Conservation (phyloP, 2,888 invertebrate species). For the Allophyes oxyacanthae region DNA sequence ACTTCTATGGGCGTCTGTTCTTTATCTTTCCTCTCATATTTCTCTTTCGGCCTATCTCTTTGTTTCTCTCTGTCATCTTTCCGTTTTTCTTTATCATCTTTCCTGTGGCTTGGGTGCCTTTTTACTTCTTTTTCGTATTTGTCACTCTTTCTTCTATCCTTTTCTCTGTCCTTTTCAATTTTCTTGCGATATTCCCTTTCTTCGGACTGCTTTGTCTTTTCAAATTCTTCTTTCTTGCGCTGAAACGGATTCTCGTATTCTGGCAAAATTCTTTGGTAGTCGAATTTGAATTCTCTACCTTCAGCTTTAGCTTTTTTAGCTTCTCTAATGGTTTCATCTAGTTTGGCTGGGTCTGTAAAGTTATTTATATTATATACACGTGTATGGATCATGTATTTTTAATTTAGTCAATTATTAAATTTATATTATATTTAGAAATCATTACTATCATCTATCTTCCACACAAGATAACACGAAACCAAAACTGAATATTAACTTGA, state of each 20-base stretch:
- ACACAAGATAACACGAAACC: no score
- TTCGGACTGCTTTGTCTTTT: slow-evolving; percentile 57
- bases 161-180: slow-evolving; percentile 33
- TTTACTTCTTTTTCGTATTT: slow-evolving; percentile 56
- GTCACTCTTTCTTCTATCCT: slow-evolving; percentile 49
- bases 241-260: slow-evolving; percentile 85
- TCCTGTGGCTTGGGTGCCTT: slow-evolving; percentile 47
- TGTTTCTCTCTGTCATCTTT: slow-evolving; percentile 55
- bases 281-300: slow-evolving; percentile 82
- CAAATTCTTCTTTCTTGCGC: slow-evolving; percentile 71
- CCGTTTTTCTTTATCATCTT: slow-evolving; percentile 51
- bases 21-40: slow-evolving; percentile 24
- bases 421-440: no score
- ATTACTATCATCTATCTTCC: no score
- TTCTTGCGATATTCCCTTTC: slow-evolving; percentile 50
- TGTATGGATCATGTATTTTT: not conserved
- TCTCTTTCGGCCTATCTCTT: slow-evolving; percentile 56
- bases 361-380: not conserved
- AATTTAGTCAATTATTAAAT: no score
- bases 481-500: not conserved
- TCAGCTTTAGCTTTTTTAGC: slow-evolving; percentile 82
- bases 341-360: slow-evolving; percentile 75
- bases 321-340: slow-evolving; percentile 82
- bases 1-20: slow-evolving; percentile 21
- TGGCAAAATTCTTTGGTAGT: slow-evolving; percentile 81